These are phyloP conservation scores for Hemitrygon akajei DNA, from an alignment of 2,797 vertebrate species.

Conservation along the genomic window DNA sequence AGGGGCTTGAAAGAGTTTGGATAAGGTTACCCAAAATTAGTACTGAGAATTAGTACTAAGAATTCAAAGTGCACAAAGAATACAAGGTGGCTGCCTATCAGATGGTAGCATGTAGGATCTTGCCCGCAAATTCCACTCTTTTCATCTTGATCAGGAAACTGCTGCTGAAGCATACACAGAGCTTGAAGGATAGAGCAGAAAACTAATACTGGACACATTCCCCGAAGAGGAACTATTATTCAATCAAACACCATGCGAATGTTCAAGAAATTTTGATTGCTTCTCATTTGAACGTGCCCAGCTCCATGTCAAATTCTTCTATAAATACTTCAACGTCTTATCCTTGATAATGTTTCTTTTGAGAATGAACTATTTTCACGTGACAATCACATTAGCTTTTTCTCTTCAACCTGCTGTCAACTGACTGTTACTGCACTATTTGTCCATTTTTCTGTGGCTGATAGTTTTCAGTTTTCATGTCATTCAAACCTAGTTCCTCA, in stretches of 20 bases:
- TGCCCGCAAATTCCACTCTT: neutral
- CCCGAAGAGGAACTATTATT: neutral
- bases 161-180: neutral
- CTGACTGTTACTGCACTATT: neutral
- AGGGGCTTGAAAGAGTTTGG: neutral
- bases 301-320: neutral
- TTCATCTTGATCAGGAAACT: too few species aligned
- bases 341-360: neutral
- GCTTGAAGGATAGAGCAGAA: neutral
- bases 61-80: too few species aligned
- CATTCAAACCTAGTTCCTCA: conserved; percentile 88
- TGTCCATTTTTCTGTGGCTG: conserved; percentile 44
- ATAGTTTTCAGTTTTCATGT: conserved; percentile 87
- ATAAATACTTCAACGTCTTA: neutral
- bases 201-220: neutral
- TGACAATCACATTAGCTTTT: neutral
- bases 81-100: neutral
- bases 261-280: neutral
- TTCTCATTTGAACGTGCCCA: neutral
- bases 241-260: neutral
- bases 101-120: neutral
- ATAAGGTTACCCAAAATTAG: neutral
- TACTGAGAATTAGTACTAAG: neutral
- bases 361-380: neutral
- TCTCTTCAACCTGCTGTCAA: neutral